Evolutionary conservation across 2,888 invertebrate species (phyloP).

Genomic region (Arrhopalites spinosus): DNA sequence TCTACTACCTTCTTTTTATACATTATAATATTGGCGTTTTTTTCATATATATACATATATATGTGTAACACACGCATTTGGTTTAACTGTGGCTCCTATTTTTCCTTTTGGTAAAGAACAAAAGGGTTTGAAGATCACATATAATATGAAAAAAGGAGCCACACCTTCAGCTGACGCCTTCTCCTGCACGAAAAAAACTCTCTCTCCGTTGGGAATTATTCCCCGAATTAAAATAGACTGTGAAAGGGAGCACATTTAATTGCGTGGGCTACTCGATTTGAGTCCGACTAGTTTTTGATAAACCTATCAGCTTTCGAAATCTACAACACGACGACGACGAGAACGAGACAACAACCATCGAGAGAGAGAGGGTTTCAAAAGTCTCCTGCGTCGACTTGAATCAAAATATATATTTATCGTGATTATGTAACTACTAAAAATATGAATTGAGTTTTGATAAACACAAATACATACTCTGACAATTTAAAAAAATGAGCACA

Average conservation of each 20-base stretch:
- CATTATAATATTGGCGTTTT: too few relatives aligned
- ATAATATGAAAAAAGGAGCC: conserved; percentile 40
- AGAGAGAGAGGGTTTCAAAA: conserved; percentile 3
- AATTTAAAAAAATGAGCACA: too few relatives aligned
- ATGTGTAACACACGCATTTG: too few relatives aligned
- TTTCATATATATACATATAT: too few relatives aligned
- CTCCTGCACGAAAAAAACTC: conserved; percentile 35
- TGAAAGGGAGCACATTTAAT: conserved; percentile 43
- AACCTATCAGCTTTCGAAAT: conserved; percentile 40
- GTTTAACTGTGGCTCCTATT: not conserved
- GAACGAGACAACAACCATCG: not conserved
- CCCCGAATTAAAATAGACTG: conserved; percentile 41
- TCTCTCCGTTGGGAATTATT: conserved; percentile 33
- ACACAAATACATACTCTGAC: too few relatives aligned
- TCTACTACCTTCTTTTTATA: too few relatives aligned
- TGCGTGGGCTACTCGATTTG: conserved; percentile 41
- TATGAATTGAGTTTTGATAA: too few relatives aligned
- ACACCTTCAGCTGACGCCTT: conserved; percentile 44
- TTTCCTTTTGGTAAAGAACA: not conserved
- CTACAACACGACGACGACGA: conserved; percentile 14
- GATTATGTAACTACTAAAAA: too few relatives aligned
- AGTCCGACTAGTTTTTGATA: conserved; percentile 37
- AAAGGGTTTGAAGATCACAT: conserved; percentile 19
- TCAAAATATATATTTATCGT: too few relatives aligned
- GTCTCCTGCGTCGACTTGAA: not conserved